Conservation (phyloP, 1,140 invertebrate species). For the Drosophila arawakana region DNA sequence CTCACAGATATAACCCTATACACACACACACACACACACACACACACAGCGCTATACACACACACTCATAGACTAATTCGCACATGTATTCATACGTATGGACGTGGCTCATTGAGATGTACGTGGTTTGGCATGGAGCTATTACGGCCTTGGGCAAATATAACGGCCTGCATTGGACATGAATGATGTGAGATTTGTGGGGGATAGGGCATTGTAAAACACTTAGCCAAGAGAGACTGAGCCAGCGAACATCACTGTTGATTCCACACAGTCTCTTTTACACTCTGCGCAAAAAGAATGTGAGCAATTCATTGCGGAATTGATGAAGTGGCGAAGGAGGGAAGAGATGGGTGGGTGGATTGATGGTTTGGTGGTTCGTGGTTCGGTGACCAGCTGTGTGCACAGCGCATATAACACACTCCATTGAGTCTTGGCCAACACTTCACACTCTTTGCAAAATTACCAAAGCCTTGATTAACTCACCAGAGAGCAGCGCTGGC, state of each 20-base stretch:
- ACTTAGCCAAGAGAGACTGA: conserved; percentile 56
- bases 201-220: conserved; percentile 73
- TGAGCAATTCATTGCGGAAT: conserved; percentile 50
- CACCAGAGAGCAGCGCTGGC: conserved; percentile 17
- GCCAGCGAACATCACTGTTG: conserved; percentile 1
- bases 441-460: conserved; percentile 76
- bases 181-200: conserved; percentile 77
- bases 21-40: background rate
- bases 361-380: conserved; percentile 6
- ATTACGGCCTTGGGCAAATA: conserved; percentile 73
- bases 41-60: no score
- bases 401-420: conserved; percentile 71
- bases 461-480: conserved; percentile 80
- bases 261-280: conserved; percentile 7
- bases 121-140: conserved; percentile 33
- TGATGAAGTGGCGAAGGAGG: conserved; percentile 44
- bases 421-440: conserved; percentile 74
- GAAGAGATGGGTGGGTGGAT: background rate
- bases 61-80: conserved; percentile 18
- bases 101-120: conserved; percentile 33
- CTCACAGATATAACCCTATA: background rate
- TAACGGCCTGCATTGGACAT: conserved; percentile 75
- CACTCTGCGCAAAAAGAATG: conserved; percentile 40
- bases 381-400: conserved; percentile 35
- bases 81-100: conserved; percentile 43